Percentiles rank a stretch among this genome's conserved stretches.
These are phyloP conservation scores for Agrotis segetum DNA, from an alignment of 2,888 invertebrate genomes.

Conservation along the genomic window DNA sequence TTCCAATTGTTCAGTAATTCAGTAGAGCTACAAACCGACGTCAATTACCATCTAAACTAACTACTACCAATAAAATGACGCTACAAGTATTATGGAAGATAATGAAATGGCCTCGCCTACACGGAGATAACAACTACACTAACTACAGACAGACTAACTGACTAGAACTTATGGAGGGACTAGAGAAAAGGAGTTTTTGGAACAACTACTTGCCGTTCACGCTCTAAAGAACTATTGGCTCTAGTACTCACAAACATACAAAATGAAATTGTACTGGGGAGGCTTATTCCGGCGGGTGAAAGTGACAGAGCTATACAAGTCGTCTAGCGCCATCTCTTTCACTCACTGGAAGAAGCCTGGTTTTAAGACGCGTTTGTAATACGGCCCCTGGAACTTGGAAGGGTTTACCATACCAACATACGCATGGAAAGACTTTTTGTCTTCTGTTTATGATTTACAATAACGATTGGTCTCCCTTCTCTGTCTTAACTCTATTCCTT, in stretches of 20 bases:
- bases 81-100: conserved; percentile 85
- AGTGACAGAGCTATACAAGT: too few relatives aligned
- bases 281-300: too few relatives aligned
- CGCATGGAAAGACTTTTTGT: too few relatives aligned
- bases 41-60: conserved; percentile 73
- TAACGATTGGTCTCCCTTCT: too few relatives aligned
- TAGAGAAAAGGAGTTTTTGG: conserved; percentile 82
- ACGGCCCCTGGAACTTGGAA: too few relatives aligned
- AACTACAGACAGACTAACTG: conserved; percentile 69
- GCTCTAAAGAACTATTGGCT: conserved; percentile 23
- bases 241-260: not conserved
- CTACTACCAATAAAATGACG: conserved; percentile 79
- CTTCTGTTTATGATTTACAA: too few relatives aligned
- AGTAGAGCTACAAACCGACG: conserved; percentile 63
- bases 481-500: too few relatives aligned
- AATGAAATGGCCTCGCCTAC: conserved; percentile 87
- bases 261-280: too few relatives aligned
- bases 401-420: too few relatives aligned
- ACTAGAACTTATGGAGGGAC: conserved; percentile 87
- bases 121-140: conserved; percentile 80
- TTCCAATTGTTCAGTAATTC: conserved; percentile 44
- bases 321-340: too few relatives aligned
- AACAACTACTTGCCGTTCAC: conserved; percentile 68
- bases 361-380: too few relatives aligned
- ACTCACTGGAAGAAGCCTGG: too few relatives aligned